phyloP scores from a whole-genome alignment of 2,888 invertebrate species.

The Tenthredo notha region DNA sequence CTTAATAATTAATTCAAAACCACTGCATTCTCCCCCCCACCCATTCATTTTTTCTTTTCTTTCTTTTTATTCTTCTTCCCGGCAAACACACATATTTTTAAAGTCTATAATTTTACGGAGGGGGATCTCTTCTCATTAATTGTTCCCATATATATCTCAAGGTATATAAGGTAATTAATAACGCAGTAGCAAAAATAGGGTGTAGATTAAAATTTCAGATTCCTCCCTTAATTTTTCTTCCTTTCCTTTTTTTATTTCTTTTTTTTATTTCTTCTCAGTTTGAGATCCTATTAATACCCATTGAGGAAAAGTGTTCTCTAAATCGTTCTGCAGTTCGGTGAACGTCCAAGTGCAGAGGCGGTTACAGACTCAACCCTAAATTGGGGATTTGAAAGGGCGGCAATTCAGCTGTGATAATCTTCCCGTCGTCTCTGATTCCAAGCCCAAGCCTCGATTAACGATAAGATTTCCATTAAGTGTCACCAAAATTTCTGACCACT shows the following conservation, averaged over 20 bases:
- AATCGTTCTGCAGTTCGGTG: neutral
- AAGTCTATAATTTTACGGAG: neutral
- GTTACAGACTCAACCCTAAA: neutral
- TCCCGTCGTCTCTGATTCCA: neutral
- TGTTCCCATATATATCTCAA: neutral
- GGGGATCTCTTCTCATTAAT: neutral
- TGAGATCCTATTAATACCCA: neutral
- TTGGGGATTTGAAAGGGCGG: neutral
- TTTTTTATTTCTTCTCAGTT: neutral
- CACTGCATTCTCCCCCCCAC: neutral
- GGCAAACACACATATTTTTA: neutral
- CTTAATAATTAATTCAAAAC: constrained; percentile 13
- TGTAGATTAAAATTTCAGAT: neutral
- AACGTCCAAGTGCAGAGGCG: neutral
- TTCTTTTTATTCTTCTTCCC: neutral
- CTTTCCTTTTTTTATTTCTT: neutral
- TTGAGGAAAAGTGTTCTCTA: neutral
- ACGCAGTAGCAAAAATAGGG: neutral
- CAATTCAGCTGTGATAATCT: constrained; percentile 1
- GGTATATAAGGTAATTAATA: neutral
- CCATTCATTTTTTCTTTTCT: too few species aligned
- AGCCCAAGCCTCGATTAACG: neutral
- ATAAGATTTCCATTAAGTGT: neutral
- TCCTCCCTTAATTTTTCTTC: neutral
- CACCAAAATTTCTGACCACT: neutral